phyloP scores from a whole-genome alignment of 2,888 invertebrate genomes.

The Cephonodes hylas region DNA sequence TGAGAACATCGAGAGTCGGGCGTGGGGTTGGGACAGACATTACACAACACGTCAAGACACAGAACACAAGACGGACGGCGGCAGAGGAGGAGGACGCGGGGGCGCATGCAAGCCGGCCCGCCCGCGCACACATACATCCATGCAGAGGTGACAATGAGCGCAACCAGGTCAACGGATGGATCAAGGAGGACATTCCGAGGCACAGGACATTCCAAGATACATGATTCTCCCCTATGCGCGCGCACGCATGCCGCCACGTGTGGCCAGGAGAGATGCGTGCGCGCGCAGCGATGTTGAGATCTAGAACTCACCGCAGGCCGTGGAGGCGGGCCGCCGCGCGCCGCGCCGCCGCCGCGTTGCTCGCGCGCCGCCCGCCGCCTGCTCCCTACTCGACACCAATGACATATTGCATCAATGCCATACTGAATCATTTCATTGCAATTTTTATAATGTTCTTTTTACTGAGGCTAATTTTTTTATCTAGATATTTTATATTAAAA shows the following conservation, averaged over 20 bases:
- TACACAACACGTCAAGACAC: constrained; percentile 79
- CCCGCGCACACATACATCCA: constrained; percentile 68
- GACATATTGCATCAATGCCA: neutral
- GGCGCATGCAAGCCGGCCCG: constrained; percentile 71
- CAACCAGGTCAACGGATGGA: constrained; percentile 69
- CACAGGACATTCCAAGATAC: constrained; percentile 83
- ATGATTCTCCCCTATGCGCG: constrained; percentile 80
- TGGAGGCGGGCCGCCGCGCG: constrained; percentile 39
- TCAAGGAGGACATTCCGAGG: constrained; percentile 82
- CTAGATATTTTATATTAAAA: too few species aligned
- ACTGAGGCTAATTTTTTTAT: too few species aligned
- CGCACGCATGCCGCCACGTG: constrained; percentile 54
- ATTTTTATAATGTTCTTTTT: neutral
- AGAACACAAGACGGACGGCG: constrained; percentile 75
- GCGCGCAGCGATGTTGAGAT: constrained; percentile 81
- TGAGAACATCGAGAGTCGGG: constrained; percentile 60
- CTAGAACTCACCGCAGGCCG: constrained; percentile 77
- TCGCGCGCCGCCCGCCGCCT: constrained; percentile 37
- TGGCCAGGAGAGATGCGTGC: constrained; percentile 50
- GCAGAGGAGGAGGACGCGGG: constrained; percentile 48
- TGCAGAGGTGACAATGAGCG: constrained; percentile 73
- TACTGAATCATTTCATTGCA: neutral
- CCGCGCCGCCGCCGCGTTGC: constrained; percentile 35
- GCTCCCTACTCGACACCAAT: constrained; percentile 57
- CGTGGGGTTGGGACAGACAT: constrained; percentile 61